Evolutionary conservation across 2,113 vertebrate genomes (phyloP).

Genomic region (Tupaia tana): DNA sequence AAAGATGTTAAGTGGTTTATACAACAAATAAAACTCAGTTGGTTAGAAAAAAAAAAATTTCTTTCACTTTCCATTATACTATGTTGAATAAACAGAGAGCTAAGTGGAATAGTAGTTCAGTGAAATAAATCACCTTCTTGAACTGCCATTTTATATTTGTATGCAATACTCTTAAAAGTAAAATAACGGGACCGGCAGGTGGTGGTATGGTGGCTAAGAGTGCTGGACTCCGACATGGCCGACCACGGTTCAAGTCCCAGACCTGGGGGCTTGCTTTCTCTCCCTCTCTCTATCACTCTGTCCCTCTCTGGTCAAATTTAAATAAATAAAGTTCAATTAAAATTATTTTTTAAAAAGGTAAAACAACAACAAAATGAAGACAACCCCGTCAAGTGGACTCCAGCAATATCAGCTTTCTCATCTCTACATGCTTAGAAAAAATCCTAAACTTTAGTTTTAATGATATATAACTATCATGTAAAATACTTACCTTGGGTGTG

Average conservation of each 20-base stretch:
- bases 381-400: not conserved
- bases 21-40: no score
- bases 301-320: no score
- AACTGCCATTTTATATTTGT: slow-evolving; percentile 20
- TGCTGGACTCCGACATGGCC: no score
- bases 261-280: no score
- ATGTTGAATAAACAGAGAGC: not conserved
- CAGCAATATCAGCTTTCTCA: slow-evolving; percentile 9
- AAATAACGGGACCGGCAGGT: not conserved
- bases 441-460: not conserved
- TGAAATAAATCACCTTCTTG: slow-evolving; percentile 16
- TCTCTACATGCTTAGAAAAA: not conserved
- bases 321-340: no score
- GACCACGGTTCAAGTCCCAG: no score
- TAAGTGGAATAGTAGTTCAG: slow-evolving; percentile 6
- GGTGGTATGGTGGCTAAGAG: no score
- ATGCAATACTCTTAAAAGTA: slow-evolving; percentile 31
- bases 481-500: slow-evolving; percentile 87
- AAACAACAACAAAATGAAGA: not conserved
- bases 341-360: no score
- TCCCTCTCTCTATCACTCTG: no score
- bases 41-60: not conserved
- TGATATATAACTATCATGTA: not conserved
- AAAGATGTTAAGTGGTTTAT: no score
- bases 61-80: slow-evolving; percentile 11